Evolutionary conservation across 23 tunicate species (phyloP), one percentile per base, ranked within the genome.

Genomic region (Diplosoma virens): DNA sequence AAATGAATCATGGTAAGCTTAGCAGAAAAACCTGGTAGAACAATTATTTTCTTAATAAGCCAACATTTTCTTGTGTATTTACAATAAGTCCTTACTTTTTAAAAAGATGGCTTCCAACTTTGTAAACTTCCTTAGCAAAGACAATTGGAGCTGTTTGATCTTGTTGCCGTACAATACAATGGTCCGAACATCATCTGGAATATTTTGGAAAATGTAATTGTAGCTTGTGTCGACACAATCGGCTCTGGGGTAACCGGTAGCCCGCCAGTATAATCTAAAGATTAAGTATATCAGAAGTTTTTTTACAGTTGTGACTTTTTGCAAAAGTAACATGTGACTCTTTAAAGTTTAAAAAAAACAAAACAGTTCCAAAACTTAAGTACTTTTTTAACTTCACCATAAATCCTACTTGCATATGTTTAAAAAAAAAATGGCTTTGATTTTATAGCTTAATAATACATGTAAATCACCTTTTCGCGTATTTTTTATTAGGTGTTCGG

Each of bases 71-170:
- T 41, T 14, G 14, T 7, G n/a, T n/a, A n/a, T n/a, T n/a, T n/a
- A n/a, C n/a, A n/a, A n/a, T n/a, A n/a, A n/a, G n/a, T n/a, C 45
- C 48, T 55, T 75, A 86, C 92, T 66, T 79, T 79, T 76, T 4
- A 86, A 34, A 1, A 67, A 27, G 4, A 86, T 73, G 7, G 33
- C 61, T 25, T 17, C 65, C 28, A 86, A 66, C 0, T 41, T 45
- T 3, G 25, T 37, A 30, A 70, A 86, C 31, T 60, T 71, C 27
- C 26, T 63, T 22, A 86, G 35, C 5, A 52, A 31, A 0, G 26
- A 34, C 7, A 86, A 36, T 54, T 59, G 33, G 37, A 86, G 52
- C 27, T 56, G 58, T 30, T 30, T 26, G 2, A 86, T 2, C 0
- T 50, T 58, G 67, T 86, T 86, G 16, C 56, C 75, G 25, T 47